A percentile compares a stretch with the other conserved stretches of the same genome.
Evolutionary conservation across 2,888 invertebrate genomes (phyloP).

Genomic region (Pycnomerus fuliginosus): DNA sequence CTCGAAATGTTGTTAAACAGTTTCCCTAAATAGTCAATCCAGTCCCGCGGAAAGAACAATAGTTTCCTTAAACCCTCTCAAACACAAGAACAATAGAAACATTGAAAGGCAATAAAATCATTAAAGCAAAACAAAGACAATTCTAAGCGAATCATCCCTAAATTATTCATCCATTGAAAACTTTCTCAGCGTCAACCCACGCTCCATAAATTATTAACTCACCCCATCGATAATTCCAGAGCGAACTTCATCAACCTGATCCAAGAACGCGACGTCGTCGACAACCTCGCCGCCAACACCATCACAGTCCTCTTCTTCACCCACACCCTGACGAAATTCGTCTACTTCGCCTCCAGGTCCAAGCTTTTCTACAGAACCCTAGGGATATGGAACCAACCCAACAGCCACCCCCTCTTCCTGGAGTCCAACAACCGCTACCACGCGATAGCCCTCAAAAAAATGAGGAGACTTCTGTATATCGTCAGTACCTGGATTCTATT

Average conservation of each 20-base stretch:
- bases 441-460: constrained; percentile 71
- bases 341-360: constrained; percentile 71
- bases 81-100: no score
- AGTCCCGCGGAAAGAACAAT: no score
- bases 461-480: constrained; percentile 69
- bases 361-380: constrained; percentile 78
- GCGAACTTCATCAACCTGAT: constrained; percentile 69
- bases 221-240: constrained; percentile 35
- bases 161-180: no score
- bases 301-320: constrained; percentile 80
- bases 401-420: constrained; percentile 80
- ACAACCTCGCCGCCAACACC: constrained; percentile 71
- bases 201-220: no score
- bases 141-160: no score
- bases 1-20: no score
- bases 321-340: constrained; percentile 72
- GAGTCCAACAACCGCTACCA: constrained; percentile 75
- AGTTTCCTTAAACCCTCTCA: no score
- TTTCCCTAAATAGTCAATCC: no score
- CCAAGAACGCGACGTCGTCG: constrained; percentile 72
- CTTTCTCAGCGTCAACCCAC: no score
- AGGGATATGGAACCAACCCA: constrained; percentile 81
- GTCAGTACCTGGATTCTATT: constrained; percentile 62
- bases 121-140: no score
- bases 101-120: no score